Base-by-base conservation (phyloP, 2,888 invertebrate species). In the Camponotus fellah region DNA sequence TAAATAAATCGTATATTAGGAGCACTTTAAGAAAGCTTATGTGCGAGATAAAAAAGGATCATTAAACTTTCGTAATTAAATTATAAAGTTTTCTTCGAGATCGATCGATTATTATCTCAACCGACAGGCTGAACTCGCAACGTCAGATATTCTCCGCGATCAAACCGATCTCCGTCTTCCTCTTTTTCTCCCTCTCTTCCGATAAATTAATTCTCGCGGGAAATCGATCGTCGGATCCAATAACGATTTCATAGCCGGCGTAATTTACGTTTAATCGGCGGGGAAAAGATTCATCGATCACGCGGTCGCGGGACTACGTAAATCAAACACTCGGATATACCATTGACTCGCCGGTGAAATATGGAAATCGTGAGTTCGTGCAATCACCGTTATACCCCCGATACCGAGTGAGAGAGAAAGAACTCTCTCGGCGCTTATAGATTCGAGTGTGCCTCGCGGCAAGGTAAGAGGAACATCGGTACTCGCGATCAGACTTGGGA, bases 361-460 rank as follows among this genome's bases (percentile, higher is more conserved):
- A 83, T 82, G 86, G 71, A 86, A 87, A 87, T 87, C 65, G 64
- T 81, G 81, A 91, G 91, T 92, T 92, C 89, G 91, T 90, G 91
- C 90, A 90, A 91, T 91, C 87, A 91, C 91, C 92, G 92, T 92
- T 92, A 92, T 89, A 86, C 86, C 85, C 53, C 84, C 88, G 90
- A 89, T 91, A 88, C 89, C 81, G n/a, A 53, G n/a, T 71, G 49
- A 49, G 49, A 49, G 49, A 49, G 17, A 49, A 17, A 49, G 14
- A 40, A 9, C 69, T 77, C 77, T 79, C 58, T 64, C 17, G 43
- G 60, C 60, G 58, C 62, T 81, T 64, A 65, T 76, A 85, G 85
- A 88, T 74, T 76, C 56, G 64, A 53, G 56, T 66, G 82, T 43
- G 83, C 79, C 86, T 85, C 83, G 85, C 86, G 88, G 87, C 85